Evolutionary conservation across 2,888 invertebrate species (phyloP).

Genomic region (Syritta pipiens): DNA sequence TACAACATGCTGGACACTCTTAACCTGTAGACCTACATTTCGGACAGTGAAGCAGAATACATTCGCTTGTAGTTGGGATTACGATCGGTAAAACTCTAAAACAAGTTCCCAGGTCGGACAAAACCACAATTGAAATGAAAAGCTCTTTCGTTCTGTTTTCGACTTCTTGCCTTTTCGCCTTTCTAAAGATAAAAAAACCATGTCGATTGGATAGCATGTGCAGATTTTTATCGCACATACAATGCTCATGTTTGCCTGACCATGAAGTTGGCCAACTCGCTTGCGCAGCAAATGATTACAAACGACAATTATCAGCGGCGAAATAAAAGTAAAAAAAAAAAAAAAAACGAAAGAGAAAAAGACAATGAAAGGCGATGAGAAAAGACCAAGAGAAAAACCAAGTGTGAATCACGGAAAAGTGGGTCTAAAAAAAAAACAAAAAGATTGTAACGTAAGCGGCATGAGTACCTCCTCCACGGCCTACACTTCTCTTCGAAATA

Average conservation of each 20-base stretch:
- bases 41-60: conserved; percentile 2
- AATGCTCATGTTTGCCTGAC: conserved; percentile 39
- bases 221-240: conserved; percentile 25
- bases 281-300: conserved; percentile 28
- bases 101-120: conserved; percentile 40
- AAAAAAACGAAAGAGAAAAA: conserved; percentile 15
- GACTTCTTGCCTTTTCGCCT: conserved; percentile 16
- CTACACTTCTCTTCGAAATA: conserved; percentile 8
- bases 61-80: conserved; percentile 16
- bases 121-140: conserved; percentile 53
- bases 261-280: conserved; percentile 44
- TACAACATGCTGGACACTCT: conserved; percentile 5
- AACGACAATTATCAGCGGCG: conserved; percentile 42
- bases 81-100: conserved; percentile 30
- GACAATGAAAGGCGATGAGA: too few relatives aligned
- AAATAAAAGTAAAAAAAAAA: conserved; percentile 25
- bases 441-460: background rate
- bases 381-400: conserved; percentile 2
- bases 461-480: background rate
- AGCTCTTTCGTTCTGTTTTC: conserved; percentile 29
- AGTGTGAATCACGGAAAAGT: conserved; percentile 23
- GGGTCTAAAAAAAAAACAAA: background rate
- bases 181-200: conserved; percentile 36
- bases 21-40: conserved; percentile 62
- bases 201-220: conserved; percentile 29